phyloP scores from a whole-genome alignment of 2,888 invertebrate species.

The Drosophila basisetae region DNA sequence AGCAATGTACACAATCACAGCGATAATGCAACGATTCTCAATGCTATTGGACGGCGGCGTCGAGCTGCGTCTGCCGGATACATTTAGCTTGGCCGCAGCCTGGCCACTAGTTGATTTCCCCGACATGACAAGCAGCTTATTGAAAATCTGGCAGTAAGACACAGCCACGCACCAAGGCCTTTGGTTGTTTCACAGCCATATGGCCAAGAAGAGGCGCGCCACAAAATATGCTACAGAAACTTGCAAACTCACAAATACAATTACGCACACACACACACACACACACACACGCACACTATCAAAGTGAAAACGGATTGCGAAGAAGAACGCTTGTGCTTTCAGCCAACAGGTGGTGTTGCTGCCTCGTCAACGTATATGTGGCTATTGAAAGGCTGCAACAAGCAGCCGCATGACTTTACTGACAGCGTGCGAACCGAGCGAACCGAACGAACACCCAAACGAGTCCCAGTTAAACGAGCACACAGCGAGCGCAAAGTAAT shows the following conservation, averaged over 20 bases:
- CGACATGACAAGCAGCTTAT: constrained; percentile 53
- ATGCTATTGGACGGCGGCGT: constrained; percentile 53
- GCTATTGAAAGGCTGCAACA: constrained; percentile 83
- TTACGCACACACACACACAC: constrained; percentile 9
- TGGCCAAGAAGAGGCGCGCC: constrained; percentile 60
- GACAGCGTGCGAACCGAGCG: constrained; percentile 49
- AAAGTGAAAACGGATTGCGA: neutral
- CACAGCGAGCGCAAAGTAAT: constrained; percentile 25
- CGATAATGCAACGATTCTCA: constrained; percentile 83
- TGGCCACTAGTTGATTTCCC: constrained; percentile 47
- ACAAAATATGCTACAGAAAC: constrained; percentile 60
- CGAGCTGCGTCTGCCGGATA: constrained; percentile 47
- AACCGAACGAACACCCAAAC: constrained; percentile 22
- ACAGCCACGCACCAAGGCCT: constrained; percentile 1
- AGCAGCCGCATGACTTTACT: constrained; percentile 73
- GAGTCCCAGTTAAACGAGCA: constrained; percentile 32
- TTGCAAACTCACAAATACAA: neutral
- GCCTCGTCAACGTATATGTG: constrained; percentile 76
- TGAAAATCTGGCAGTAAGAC: constrained; percentile 28
- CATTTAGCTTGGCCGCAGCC: constrained; percentile 54
- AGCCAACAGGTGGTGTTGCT: constrained; percentile 84
- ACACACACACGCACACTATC: constrained; percentile 12
- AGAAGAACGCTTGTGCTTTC: constrained; percentile 2
- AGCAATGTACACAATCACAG: constrained; percentile 89
- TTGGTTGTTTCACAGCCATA: constrained; percentile 62